phyloP scores from a whole-genome alignment of 2,113 vertebrate genomes.

The Micronycteris hirsuta region DNA sequence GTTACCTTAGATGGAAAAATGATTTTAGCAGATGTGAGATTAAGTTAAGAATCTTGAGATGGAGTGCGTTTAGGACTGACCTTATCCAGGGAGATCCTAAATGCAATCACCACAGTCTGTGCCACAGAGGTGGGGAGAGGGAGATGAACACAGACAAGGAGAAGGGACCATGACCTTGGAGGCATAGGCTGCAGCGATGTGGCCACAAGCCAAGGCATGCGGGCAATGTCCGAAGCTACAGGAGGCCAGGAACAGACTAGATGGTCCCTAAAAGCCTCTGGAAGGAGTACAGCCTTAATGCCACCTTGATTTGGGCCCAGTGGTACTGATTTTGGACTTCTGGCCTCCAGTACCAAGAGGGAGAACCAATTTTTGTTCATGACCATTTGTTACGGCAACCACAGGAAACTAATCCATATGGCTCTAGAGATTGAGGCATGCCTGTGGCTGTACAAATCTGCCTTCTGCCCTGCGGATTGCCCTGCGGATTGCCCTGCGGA shows the following conservation, averaged over 20 bases:
- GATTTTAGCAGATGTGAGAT: not conserved
- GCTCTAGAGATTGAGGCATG: not conserved
- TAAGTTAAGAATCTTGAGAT: not conserved
- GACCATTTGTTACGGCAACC: not conserved
- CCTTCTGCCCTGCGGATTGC: not conserved
- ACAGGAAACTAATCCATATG: not conserved
- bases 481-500: not conserved
- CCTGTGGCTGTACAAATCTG: not conserved
- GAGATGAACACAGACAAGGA: not conserved
- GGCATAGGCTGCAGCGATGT: not conserved
- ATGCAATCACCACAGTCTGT: not conserved
- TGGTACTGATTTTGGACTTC: not conserved
- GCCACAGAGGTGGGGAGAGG: not conserved
- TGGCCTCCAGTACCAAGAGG: not conserved
- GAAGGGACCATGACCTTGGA: not conserved
- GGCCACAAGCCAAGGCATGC: not conserved
- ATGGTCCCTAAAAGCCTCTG: not conserved
- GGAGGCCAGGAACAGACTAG: not conserved
- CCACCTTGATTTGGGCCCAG: not conserved
- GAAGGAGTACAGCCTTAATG: not conserved
- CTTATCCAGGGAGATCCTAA: not conserved
- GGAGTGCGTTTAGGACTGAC: too few relatives aligned
- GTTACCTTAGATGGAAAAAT: not conserved
- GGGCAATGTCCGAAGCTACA: not conserved
- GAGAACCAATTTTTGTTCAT: not conserved